Evolutionary conservation across 1,140 invertebrate species (phyloP), one percentile per base, ranked within the genome.

Genomic region (Bombus cullumanus): DNA sequence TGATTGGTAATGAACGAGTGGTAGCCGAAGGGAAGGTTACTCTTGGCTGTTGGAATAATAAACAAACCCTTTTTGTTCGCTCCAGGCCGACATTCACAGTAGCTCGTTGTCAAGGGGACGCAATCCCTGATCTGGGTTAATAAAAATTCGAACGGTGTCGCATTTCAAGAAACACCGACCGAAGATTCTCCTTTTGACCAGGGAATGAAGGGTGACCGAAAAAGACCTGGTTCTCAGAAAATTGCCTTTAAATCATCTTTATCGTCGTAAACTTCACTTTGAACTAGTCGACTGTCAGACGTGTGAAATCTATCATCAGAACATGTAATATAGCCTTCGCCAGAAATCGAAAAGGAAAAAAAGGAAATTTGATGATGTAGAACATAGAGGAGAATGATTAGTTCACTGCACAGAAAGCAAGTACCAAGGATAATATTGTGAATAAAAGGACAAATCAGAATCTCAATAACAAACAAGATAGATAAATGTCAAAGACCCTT

Each of bases 31-130:
- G 12, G 72, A 86, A 57, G 72, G 81, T 77, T 86, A 81, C 74
- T 75, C 80, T 77, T 87, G 59, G 83, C 76, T 83, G 64, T 57
- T 75, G 82, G 10, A 85, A 90, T 83, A 91, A 91, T 90, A 90
- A 91, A 92, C 87, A 71, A 78, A 87, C 62, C 85, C 87, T 87
- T 91, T 87, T 83, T 86, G 64, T 83, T 84, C 53, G 66, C 10
- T 64, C 10, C 47, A 18, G n/a, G 6, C 22, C 43, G 34, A 39
- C 13, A 25, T 43, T 41, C 66, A 86, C 84, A 88, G 86, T 86
- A 43, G 79, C 13, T 66, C 74, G 25, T 88, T 88, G 86, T 85
- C 43, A 64, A 69, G 34, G 76, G 34, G 43, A 57, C 37, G 15
- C 8, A 28, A 28, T 76, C 64, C 86, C 79, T 78, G 78, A 88